Percentiles rank a stretch among this genome's conserved stretches.
phyloP scores from a whole-genome alignment of 2,113 vertebrate genomes.

The Cephalophus harveyi region DNA sequence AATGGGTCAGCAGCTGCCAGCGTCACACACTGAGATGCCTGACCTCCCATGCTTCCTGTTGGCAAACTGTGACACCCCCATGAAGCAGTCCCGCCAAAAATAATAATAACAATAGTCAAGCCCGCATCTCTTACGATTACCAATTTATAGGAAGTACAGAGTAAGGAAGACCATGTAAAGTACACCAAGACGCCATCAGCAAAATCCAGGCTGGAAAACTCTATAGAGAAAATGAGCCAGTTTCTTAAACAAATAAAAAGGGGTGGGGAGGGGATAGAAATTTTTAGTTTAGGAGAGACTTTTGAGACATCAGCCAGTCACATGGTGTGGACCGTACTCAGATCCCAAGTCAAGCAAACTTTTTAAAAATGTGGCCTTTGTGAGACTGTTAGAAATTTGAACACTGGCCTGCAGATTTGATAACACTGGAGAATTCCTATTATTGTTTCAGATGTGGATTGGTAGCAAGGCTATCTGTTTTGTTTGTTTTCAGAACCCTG shows the following conservation, averaged over 20 bases:
- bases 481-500: not conserved
- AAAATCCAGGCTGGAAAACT: not conserved
- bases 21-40: not conserved
- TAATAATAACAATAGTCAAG: not conserved
- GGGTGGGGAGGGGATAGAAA: fast-evolving
- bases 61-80: not conserved
- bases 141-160: not conserved
- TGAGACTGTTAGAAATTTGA: not conserved
- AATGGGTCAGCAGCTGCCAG: not conserved
- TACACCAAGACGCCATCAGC: not conserved
- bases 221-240: not conserved
- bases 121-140: not conserved
- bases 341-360: no score
- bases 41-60: not conserved
- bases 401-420: not conserved
- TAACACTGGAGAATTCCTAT: not conserved
- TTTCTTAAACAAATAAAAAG: not conserved
- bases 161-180: not conserved
- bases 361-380: not conserved
- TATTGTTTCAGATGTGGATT: not conserved
- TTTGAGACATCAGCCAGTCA: not conserved
- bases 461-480: fast-evolving
- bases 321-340: fast-evolving
- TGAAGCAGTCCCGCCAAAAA: not conserved
- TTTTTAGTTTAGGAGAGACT: not conserved